Evolutionary conservation across 1,140 invertebrate genomes (phyloP).

Genomic region (Drosophila yakuba): DNA sequence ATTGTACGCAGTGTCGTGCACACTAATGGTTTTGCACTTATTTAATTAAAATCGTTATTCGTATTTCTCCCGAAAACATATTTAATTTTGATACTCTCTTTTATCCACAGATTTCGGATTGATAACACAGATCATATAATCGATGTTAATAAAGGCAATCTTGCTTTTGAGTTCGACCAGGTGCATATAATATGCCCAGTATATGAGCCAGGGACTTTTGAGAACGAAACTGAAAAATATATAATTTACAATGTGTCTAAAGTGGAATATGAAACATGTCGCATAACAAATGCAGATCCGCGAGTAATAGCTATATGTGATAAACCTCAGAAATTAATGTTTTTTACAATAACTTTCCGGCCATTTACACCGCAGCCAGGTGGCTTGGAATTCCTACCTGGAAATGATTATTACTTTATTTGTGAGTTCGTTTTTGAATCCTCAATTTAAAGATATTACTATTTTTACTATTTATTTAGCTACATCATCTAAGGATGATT

Average conservation of each 20-base stretch:
- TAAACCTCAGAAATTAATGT: slow-evolving; percentile 96
- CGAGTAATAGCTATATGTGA: slow-evolving; percentile 97
- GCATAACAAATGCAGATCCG: slow-evolving; percentile 96
- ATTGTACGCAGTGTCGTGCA: too few species aligned
- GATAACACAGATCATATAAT: slow-evolving; percentile 99
- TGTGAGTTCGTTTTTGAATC: slow-evolving; percentile 87
- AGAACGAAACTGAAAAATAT: slow-evolving; percentile 96
- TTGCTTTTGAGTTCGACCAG: slow-evolving; percentile 97
- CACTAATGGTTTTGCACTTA: neutral
- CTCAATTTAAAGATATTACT: neutral
- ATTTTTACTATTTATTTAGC: slow-evolving; percentile 83
- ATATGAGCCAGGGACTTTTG: slow-evolving; percentile 93
- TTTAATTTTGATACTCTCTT: neutral
- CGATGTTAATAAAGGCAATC: slow-evolving; percentile 97
- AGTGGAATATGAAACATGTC: slow-evolving; percentile 97
- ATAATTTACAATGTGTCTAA: slow-evolving; percentile 98
- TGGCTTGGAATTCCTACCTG: slow-evolving; percentile 96
- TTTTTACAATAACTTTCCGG: slow-evolving; percentile 98
- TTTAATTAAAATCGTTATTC: too few species aligned
- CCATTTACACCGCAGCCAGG: slow-evolving; percentile 98
- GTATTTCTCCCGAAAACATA: too few species aligned
- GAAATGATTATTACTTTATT: slow-evolving; percentile 98
- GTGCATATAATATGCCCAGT: slow-evolving; percentile 98
- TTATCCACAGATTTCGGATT: slow-evolving; percentile 94
- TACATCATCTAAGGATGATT: slow-evolving; percentile 95